phyloP scores from a whole-genome alignment of 2,113 vertebrate genomes.

The Aviceda subcristata region DNA sequence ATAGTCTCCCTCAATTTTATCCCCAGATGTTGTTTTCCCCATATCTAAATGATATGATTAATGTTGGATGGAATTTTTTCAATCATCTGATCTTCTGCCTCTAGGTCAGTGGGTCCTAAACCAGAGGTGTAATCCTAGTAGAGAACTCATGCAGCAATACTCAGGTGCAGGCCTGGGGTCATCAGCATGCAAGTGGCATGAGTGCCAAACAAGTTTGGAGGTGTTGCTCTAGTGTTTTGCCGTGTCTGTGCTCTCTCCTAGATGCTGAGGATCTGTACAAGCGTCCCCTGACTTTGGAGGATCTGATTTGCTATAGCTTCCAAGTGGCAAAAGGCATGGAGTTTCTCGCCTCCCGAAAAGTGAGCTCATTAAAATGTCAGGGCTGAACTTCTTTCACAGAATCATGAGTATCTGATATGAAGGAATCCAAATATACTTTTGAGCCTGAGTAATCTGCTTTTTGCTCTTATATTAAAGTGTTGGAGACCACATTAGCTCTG shows the following conservation, averaged over 20 bases:
- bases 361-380: constrained; percentile 47
- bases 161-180: background rate
- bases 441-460: background rate
- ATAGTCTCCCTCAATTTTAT: background rate
- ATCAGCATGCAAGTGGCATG: background rate
- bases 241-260: constrained; percentile 56
- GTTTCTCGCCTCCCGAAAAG: constrained; percentile 92
- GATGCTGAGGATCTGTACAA: constrained; percentile 91
- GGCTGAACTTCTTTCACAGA: background rate
- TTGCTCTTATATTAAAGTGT: background rate
- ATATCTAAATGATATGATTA: background rate
- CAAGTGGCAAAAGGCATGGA: constrained; percentile 97
- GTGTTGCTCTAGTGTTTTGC: background rate
- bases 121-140: background rate
- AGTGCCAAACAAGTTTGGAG: background rate
- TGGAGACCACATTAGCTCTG: background rate
- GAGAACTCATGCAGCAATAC: background rate
- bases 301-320: constrained; percentile 94
- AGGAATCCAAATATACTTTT: background rate
- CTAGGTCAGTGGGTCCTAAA: background rate
- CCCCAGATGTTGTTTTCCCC: background rate
- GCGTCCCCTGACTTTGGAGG: constrained; percentile 86
- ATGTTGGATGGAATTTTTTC: background rate
- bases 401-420: background rate
- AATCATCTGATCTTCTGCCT: background rate